Evolutionary conservation across 2,113 vertebrate genomes (phyloP).

Genomic region (Poeciliopsis prolifica): DNA sequence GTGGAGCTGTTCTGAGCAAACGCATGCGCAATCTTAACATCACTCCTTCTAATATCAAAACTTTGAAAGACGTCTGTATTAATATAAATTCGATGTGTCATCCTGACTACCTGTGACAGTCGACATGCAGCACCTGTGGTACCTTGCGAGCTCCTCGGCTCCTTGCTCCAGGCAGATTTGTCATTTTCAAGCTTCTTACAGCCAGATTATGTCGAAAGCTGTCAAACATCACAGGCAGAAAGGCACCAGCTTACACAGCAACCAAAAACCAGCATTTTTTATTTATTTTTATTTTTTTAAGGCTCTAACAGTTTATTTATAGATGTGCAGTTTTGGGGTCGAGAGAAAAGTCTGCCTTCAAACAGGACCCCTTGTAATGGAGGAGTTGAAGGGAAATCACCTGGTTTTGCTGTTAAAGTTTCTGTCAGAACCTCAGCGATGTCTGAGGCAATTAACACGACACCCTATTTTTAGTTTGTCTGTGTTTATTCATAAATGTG

Average conservation of each 20-base stretch:
- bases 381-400: not conserved
- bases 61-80: not conserved
- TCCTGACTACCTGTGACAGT: slow-evolving; percentile 22
- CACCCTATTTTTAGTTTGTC: not conserved
- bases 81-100: not conserved
- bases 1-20: not conserved
- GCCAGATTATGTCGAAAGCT: slow-evolving; percentile 58
- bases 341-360: not conserved
- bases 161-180: slow-evolving; percentile 50
- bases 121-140: slow-evolving; percentile 12
- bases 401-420: not conserved
- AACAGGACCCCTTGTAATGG: not conserved
- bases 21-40: not conserved
- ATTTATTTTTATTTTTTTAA: not conserved
- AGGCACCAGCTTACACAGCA: slow-evolving; percentile 8
- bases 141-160: slow-evolving; percentile 26
- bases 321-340: slow-evolving; percentile 11
- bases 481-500: not conserved
- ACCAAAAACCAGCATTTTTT: slow-evolving; percentile 17
- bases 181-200: slow-evolving; percentile 58
- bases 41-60: not conserved
- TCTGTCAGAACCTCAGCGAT: not conserved
- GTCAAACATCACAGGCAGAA: slow-evolving; percentile 54
- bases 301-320: slow-evolving; percentile 16
- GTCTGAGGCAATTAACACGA: slow-evolving; percentile 10